phyloP scores from a whole-genome alignment of 1,140 invertebrate genomes.

The Drosophila serrata region DNA sequence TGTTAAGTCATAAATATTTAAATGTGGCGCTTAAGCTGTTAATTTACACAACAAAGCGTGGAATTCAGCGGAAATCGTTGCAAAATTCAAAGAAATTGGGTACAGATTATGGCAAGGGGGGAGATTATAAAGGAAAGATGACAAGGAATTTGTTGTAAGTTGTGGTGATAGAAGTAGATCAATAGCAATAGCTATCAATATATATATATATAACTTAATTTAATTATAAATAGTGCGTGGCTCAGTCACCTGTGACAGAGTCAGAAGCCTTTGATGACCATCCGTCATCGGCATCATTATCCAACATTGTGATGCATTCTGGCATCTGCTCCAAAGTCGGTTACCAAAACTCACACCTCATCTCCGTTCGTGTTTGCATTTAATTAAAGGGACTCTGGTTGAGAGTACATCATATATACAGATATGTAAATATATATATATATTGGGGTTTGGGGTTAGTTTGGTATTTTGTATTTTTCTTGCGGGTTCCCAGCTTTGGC shows the following conservation, averaged over 20 bases:
- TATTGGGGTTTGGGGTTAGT: conserved; percentile 42
- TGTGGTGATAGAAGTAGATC: background rate
- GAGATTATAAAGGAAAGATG: background rate
- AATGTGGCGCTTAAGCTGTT: conserved; percentile 79
- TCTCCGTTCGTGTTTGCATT: conserved; percentile 50
- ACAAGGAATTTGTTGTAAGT: conserved; percentile 30
- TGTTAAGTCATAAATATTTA: conserved; percentile 68
- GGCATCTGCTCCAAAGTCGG: conserved; percentile 15
- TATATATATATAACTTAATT: background rate
- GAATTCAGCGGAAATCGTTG: conserved; percentile 64
- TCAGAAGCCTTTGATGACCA: background rate
- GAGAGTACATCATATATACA: conserved; percentile 4
- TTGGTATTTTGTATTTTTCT: conserved; percentile 34
- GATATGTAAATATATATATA: conserved; percentile 13
- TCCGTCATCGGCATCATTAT: conserved; percentile 21
- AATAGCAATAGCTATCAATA: background rate
- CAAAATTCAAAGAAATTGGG: conserved; percentile 61
- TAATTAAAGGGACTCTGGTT: conserved; percentile 57
- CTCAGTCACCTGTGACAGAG: conserved; percentile 4
- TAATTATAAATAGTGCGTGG: background rate
- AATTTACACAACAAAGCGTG: conserved; percentile 57
- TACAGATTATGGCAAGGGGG: conserved; percentile 1
- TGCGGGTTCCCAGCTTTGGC: conserved; percentile 52
- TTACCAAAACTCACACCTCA: conserved; percentile 12
- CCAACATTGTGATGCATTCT: conserved; percentile 11